These are phyloP conservation scores for Holothuria leucospilota DNA, from an alignment of 53 echinoderm and acorn worm genomes.

Conservation along the genomic window DNA sequence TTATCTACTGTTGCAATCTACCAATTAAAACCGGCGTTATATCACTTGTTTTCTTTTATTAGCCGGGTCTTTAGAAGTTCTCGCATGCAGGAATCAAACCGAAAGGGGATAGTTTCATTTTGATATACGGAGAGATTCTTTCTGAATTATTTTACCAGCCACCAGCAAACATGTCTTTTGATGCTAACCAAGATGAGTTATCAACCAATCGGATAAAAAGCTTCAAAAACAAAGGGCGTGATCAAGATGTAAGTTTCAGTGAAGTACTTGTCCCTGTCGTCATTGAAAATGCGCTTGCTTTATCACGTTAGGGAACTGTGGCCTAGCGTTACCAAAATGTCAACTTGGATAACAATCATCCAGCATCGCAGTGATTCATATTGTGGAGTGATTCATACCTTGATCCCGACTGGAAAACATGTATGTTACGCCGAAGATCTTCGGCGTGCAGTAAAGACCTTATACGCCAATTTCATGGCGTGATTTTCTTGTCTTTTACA, in stretches of 20 bases:
- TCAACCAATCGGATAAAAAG: conserved; percentile 85
- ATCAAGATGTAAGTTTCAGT: conserved; percentile 86
- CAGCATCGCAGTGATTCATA: too few relatives aligned
- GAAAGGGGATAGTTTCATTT: neutral
- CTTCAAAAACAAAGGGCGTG: conserved; percentile 98
- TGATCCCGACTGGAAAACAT: too few relatives aligned
- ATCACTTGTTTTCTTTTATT: neutral
- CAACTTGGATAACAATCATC: too few relatives aligned
- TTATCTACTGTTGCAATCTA: too few relatives aligned
- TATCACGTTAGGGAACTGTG: conserved; percentile 22
- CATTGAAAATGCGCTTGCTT: conserved; percentile 2
- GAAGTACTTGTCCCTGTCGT: conserved; percentile 15
- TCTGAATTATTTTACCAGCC: neutral
- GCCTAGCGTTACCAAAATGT: neutral
- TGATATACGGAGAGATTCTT: neutral
- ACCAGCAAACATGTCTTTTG: conserved; percentile 28
- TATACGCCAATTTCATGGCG: too few relatives aligned
- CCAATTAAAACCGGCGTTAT: too few relatives aligned
- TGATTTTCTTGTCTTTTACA: too few relatives aligned
- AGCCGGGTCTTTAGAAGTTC: conserved; percentile 25
- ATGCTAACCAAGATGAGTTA: conserved; percentile 43
- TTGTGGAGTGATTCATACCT: too few relatives aligned
- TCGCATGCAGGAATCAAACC: conserved; percentile 27
- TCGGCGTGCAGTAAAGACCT: too few relatives aligned
- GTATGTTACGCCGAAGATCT: too few relatives aligned